Base-by-base conservation (phyloP, 2,888 invertebrate species). In the Orchesella flavescens region DNA sequence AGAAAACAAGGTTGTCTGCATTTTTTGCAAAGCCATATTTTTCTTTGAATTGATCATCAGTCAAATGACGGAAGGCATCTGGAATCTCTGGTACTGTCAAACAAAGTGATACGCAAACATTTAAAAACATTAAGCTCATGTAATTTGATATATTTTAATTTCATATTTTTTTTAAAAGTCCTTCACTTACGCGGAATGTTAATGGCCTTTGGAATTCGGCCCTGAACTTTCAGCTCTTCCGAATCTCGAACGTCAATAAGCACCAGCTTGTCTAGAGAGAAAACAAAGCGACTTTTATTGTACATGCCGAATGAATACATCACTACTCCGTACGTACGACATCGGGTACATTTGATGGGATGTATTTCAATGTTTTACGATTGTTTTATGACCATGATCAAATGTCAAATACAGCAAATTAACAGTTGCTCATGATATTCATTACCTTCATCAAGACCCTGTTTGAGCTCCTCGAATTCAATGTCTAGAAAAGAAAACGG, bases 21-120 rank as follows among this genome's bases (percentile, higher is more conserved):
- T 84, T 86, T 81, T 88, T 89, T 9, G 78, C 80, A 76, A 89
- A 89, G 2, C 88, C 88, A 75, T 88, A 89, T 23, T 87, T 85
- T n/a, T 78, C 66, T 55, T 78, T 66, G 85, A 89, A 89, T 49
- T 86, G 87, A 12, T 84, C 86, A 12, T 86, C 85, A 19, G 71
- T 71, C 55, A 88, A 76, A 21, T 84, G 84, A 0, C 72, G 65
- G 53, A 89, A 85, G 7, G 87, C 88, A n/a, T 85, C 81, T 19
- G 87, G 84, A 23, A 89, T 59, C 83, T 89, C 88, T 0, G 87
- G 87, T 53, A 87, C 87, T 87, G 19, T 4, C 7, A 55, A 68
- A 15, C 61, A 24, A 44, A 44, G 12, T 44, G 9, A 44, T 9
- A 44, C 7, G 12, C 44, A 44, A 44, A 44, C 7, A 44, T 44